Evolutionary conservation across 2,113 vertebrate species (phyloP).

Genomic region (Amia ocellicauda): DNA sequence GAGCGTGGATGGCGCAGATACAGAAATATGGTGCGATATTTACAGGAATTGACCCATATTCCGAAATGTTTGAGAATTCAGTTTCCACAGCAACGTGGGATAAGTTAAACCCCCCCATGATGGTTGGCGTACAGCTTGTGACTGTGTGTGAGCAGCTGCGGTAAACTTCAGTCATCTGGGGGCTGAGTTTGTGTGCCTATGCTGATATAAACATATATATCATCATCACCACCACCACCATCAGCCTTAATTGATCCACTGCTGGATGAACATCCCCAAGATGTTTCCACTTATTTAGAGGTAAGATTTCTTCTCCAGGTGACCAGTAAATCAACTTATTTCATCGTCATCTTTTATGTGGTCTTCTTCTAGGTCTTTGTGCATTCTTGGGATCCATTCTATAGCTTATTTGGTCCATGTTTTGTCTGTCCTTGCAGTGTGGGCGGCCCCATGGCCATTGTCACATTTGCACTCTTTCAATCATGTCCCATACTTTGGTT

Average conservation of each 20-base stretch:
- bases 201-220: neutral
- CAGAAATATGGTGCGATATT: neutral
- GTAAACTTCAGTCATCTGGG: neutral
- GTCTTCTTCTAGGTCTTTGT: no score
- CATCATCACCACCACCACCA: no score
- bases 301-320: no score
- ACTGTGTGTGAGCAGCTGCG: neutral
- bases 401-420: no score
- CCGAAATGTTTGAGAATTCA: neutral
- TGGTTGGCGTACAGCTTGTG: neutral
- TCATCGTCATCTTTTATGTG: neutral
- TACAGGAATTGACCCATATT: neutral
- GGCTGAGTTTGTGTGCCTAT: neutral
- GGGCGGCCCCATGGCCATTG: neutral
- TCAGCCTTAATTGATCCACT: no score
- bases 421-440: neutral
- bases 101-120: neutral
- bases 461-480: no score
- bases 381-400: no score
- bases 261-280: no score
- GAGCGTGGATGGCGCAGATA: neutral
- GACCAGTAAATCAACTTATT: neutral
- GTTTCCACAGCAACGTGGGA: conserved; percentile 1
- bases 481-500: no score
- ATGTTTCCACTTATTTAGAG: no score